Evolutionary conservation across 2,113 vertebrate species (phyloP).

Genomic region (Microtus ochrogaster): DNA sequence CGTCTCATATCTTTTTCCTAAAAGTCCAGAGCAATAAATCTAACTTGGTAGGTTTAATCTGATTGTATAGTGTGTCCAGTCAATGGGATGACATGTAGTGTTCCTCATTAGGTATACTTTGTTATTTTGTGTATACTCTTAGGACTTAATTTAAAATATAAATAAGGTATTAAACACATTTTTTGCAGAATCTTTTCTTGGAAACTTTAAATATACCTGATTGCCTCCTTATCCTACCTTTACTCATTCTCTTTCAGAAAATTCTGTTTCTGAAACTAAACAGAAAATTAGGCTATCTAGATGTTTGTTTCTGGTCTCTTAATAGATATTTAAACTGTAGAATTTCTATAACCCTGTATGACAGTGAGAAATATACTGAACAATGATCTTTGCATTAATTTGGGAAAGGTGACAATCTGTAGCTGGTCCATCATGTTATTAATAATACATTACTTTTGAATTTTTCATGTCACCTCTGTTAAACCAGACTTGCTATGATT

Average conservation of each 20-base stretch:
- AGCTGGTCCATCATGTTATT: background rate
- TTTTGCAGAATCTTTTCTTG: background rate
- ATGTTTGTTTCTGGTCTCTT: background rate
- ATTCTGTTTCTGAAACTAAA: background rate
- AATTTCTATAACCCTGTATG: background rate
- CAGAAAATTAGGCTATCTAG: background rate
- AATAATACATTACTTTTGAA: constrained; percentile 38
- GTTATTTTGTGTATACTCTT: background rate
- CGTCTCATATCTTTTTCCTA: background rate
- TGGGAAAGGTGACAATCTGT: constrained; percentile 12
- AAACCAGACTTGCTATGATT: constrained; percentile 9
- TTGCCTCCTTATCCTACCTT: background rate
- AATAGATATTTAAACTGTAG: background rate
- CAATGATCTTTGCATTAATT: background rate
- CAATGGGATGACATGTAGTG: background rate
- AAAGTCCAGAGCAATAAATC: background rate
- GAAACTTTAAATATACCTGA: background rate
- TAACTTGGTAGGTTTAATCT: background rate
- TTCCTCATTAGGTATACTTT: background rate
- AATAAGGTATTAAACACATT: background rate
- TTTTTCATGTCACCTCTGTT: background rate
- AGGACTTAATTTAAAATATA: background rate
- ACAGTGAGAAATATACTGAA: background rate
- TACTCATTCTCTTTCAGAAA: background rate
- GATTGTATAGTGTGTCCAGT: background rate